A percentile compares a stretch with the other conserved stretches of the same genome.
phyloP scores from a whole-genome alignment of 2,113 vertebrate species.

The Polypterus bichir region DNA sequence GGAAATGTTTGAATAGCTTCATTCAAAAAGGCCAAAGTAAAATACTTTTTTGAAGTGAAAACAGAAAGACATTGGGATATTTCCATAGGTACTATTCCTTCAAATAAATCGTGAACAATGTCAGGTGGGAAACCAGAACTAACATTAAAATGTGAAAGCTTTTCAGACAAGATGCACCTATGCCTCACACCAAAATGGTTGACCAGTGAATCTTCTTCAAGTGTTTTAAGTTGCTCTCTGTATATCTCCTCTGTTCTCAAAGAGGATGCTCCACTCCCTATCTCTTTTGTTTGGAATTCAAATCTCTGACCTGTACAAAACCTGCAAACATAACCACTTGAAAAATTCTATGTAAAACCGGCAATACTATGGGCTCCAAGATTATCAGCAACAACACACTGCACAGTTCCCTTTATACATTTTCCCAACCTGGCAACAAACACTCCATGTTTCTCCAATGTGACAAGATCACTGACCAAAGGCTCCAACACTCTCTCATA shows the following conservation, averaged over 20 bases:
- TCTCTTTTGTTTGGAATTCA: slow-evolving; percentile 20
- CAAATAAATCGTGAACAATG: slow-evolving; percentile 14
- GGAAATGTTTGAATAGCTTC: background rate
- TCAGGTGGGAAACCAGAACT: slow-evolving; percentile 11
- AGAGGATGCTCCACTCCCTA: slow-evolving; percentile 16
- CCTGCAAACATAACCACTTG: slow-evolving; percentile 2
- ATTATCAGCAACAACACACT: background rate
- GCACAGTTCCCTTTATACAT: slow-evolving; percentile 3
- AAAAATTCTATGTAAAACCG: background rate
- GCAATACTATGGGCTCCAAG: slow-evolving; percentile 4
- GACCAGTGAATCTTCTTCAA: slow-evolving; percentile 3
- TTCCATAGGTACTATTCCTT: slow-evolving; percentile 11
- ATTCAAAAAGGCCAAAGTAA: slow-evolving; percentile 4
- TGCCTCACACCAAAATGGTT: slow-evolving; percentile 17
- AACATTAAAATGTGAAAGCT: slow-evolving; percentile 12
- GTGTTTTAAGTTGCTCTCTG: slow-evolving; percentile 13
- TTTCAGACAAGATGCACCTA: slow-evolving; percentile 10
- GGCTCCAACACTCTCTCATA: slow-evolving; percentile 3
- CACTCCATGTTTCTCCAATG: slow-evolving; percentile 4
- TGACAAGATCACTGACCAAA: slow-evolving; percentile 3
- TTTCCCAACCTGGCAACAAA: slow-evolving; percentile 1
- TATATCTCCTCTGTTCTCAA: slow-evolving; percentile 17
- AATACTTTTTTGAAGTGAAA: slow-evolving; percentile 8
- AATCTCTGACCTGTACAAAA: slow-evolving; percentile 20
- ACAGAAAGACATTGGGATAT: slow-evolving; percentile 5